Evolutionary conservation across 2,888 invertebrate species (phyloP).

Genomic region (Drosophila mulleri): DNA sequence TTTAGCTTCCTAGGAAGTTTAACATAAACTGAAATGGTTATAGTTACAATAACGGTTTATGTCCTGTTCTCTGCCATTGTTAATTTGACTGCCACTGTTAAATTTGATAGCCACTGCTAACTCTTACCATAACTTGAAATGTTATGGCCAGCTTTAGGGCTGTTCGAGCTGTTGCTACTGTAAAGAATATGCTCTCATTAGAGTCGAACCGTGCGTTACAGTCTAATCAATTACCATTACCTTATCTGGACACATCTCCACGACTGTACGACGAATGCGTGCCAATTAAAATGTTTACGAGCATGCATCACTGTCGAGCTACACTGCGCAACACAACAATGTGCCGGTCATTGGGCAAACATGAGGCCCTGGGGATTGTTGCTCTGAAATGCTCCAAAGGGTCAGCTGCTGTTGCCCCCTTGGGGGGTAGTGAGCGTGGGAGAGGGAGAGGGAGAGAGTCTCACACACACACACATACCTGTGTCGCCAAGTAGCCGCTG

Average conservation of each 20-base stretch:
- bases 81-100: background rate
- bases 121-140: background rate
- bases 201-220: conserved; percentile 19
- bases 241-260: conserved; percentile 59
- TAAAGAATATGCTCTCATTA: background rate
- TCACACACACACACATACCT: background rate
- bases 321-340: conserved; percentile 1
- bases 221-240: conserved; percentile 68
- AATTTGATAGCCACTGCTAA: background rate
- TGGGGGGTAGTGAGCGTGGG: background rate
- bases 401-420: conserved; percentile 19
- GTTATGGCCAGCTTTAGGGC: background rate
- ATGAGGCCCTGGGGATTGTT: conserved; percentile 41
- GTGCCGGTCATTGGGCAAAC: conserved; percentile 3
- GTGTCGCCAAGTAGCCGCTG: conserved; percentile 24
- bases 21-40: background rate
- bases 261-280: conserved; percentile 40
- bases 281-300: conserved; percentile 70
- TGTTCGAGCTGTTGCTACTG: background rate
- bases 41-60: conserved; percentile 1
- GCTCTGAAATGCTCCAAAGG: conserved; percentile 32
- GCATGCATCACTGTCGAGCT: conserved; percentile 50
- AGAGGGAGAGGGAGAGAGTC: too few relatives aligned
- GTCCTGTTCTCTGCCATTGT: background rate
- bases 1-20: background rate